Conservation (phyloP, 2,113 vertebrate species). For the Callipepla squamata region DNA sequence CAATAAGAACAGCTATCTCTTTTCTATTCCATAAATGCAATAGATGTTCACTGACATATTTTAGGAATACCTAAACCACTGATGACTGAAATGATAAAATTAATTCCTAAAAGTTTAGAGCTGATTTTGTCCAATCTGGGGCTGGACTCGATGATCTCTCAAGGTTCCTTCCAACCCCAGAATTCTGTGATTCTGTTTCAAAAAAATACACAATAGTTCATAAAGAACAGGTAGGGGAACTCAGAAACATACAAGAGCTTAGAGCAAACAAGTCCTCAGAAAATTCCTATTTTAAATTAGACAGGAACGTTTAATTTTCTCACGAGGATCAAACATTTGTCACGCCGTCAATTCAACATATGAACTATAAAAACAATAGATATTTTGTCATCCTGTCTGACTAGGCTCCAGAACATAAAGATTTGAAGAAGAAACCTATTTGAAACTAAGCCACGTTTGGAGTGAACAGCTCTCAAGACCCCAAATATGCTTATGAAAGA, state of each 20-base stretch:
- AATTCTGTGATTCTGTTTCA: not conserved
- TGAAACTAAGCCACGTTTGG: not conserved
- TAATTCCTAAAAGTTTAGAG: not conserved
- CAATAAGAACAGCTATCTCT: not conserved
- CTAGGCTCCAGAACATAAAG: not conserved
- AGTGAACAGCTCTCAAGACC: not conserved
- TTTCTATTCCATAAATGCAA: not conserved
- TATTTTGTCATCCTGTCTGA: conserved; percentile 27
- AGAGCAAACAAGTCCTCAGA: not conserved
- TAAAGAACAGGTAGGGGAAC: not conserved
- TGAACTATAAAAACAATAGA: conserved; percentile 38
- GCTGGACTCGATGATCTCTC: no score
- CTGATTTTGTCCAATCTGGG: not conserved
- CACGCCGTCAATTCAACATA: not conserved
- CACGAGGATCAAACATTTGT: not conserved
- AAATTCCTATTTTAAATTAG: not conserved
- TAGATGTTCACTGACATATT: not conserved
- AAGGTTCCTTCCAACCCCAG: no score
- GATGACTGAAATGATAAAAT: not conserved
- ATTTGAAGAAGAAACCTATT: not conserved
- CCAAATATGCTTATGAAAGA: not conserved
- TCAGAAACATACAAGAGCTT: not conserved
- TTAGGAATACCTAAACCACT: not conserved
- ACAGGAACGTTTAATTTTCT: conserved; percentile 26
- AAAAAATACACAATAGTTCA: not conserved